Base-by-base conservation (phyloP, 2,113 vertebrate species). In the Perognathus longimembris region DNA sequence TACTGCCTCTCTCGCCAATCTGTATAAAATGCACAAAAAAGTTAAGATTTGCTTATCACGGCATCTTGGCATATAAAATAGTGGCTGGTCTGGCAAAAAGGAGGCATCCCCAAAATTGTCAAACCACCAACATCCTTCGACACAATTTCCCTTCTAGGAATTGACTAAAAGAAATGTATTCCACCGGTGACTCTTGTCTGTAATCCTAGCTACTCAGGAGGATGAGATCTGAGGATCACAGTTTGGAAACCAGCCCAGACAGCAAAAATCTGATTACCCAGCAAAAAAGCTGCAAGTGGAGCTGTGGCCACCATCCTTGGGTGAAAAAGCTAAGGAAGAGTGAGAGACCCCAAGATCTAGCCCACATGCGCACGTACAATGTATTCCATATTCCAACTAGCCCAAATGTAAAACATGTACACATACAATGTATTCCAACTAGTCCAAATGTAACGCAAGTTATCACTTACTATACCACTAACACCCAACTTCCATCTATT, bases 91-190 rank as follows among this genome's bases (percentile, higher is more conserved):
- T 45, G 45, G 45, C 45, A 45, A 82, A 77, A 81, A 89, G 38
- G 8, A 77, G n/a, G 38, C 61, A 8, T 86, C 69, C n/a, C 36
- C n/a, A n/a, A 28, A 87, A 92, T 7, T 75, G 26, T 75, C 69
- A 24, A 94, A 70, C 26, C 28, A 82, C 86, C 15, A 82, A 82
- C 77, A 36, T 78, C 76, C 45, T 91, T 63, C 77, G n/a, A 93
- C 18, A 40, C 40, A 89, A 77, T 40, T 91, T 89, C 57, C 15
- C 57, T 59, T 59, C 57, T 59, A 59, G 57, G 57, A 17, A 59
- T 77, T 50, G 38, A 73, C 81, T 89, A 45, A 71, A 91, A 91
- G 75, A 74, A 80, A 71, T 57, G 45, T 45, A 45, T 45, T 45
- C 45, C 45, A 45, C 45, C 45, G 12, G 45, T 45, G 45, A 45